Evolutionary conservation across 2,113 vertebrate species (phyloP).

Genomic region (Oreotrochilus melanogaster): DNA sequence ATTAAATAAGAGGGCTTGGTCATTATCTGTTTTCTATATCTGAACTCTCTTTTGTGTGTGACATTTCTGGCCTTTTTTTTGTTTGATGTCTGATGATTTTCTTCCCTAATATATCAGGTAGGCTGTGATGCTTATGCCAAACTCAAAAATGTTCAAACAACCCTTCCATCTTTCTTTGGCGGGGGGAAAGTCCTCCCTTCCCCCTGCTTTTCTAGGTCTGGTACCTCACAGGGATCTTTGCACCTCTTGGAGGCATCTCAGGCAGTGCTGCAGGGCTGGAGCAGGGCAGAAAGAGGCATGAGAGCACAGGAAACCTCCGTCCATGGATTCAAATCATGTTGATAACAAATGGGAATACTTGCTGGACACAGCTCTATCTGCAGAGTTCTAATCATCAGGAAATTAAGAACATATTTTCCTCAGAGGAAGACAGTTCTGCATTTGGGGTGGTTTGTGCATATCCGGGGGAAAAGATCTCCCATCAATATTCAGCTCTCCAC

Average conservation of each 20-base stretch:
- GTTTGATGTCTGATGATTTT: background rate
- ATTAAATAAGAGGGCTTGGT: background rate
- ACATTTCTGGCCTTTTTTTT: background rate
- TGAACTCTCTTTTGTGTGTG: background rate
- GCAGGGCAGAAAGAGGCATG: background rate
- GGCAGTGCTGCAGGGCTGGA: background rate
- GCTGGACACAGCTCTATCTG: background rate
- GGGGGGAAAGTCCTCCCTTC: background rate
- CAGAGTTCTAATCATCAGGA: background rate
- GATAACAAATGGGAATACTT: background rate
- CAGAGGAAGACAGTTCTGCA: background rate
- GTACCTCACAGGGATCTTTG: background rate
- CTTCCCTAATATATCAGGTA: background rate
- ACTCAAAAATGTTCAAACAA: background rate
- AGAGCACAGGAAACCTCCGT: background rate
- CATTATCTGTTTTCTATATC: background rate
- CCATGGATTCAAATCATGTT: background rate
- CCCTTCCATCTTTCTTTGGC: background rate
- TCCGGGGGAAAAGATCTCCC: background rate
- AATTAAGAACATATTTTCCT: background rate
- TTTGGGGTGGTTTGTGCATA: fast-evolving
- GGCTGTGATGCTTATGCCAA: background rate
- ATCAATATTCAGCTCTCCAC: background rate
- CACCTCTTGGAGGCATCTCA: background rate
- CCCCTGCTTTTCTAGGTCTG: background rate